Percentiles rank a stretch among this genome's conserved stretches.
These are phyloP conservation scores for Tenebrio molitor DNA, from an alignment of 1,140 invertebrate genomes.

Conservation along the genomic window DNA sequence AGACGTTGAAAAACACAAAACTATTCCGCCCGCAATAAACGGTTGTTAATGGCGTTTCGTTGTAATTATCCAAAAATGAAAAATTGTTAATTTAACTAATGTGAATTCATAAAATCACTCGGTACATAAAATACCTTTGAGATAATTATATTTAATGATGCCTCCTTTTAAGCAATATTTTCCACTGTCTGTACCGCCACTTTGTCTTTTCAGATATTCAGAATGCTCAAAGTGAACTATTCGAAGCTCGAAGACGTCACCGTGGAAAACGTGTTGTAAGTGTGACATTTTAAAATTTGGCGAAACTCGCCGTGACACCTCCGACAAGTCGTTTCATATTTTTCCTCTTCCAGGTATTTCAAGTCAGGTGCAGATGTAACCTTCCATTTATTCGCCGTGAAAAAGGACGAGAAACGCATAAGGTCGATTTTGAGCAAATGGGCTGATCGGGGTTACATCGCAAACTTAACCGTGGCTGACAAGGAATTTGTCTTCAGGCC, in stretches of 20 bases:
- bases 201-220: constrained; percentile 44
- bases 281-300: constrained; percentile 1
- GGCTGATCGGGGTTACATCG: constrained; percentile 74
- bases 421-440: constrained; percentile 73
- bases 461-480: constrained; percentile 73
- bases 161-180: too few relatives aligned
- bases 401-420: constrained; percentile 73
- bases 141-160: too few relatives aligned
- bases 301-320: neutral
- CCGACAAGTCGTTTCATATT: neutral
- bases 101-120: too few relatives aligned
- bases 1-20: too few relatives aligned
- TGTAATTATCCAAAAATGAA: too few relatives aligned
- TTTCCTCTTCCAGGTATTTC: constrained; percentile 57
- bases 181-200: too few relatives aligned
- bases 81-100: too few relatives aligned
- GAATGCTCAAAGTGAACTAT: constrained; percentile 33
- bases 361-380: constrained; percentile 74
- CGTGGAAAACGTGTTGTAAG: constrained; percentile 42
- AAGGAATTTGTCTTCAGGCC: constrained; percentile 57
- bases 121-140: too few relatives aligned
- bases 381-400: constrained; percentile 74
- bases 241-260: constrained; percentile 32
- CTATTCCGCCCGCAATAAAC: too few relatives aligned
- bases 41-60: too few relatives aligned